A percentile compares a stretch with the other conserved stretches of the same genome.
Evolutionary conservation across 1,140 invertebrate species (phyloP).

Genomic region (Drosophila biarmipes): DNA sequence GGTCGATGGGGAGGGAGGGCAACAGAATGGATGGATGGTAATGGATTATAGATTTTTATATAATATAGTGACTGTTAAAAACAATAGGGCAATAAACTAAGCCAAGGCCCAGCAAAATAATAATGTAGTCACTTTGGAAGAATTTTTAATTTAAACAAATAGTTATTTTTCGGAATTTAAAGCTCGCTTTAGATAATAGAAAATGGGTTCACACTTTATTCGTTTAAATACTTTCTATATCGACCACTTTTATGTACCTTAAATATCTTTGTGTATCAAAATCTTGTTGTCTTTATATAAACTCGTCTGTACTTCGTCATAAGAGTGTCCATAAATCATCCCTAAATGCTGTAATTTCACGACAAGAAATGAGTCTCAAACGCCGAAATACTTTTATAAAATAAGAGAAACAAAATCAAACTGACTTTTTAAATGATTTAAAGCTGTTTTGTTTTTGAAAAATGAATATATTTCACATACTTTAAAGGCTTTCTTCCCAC

Average conservation of each 20-base stretch:
- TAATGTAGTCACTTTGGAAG: too few relatives aligned
- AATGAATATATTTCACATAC: too few relatives aligned
- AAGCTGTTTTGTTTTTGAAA: neutral
- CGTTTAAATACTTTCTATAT: too few relatives aligned
- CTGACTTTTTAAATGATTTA: neutral
- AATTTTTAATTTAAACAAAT: too few relatives aligned
- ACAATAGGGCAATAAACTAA: neutral
- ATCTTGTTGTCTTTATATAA: neutral
- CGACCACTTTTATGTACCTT: too few relatives aligned
- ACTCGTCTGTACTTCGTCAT: neutral
- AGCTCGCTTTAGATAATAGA: too few relatives aligned
- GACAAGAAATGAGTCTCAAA: neutral
- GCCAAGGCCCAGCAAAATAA: too few relatives aligned
- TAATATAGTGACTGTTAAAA: neutral
- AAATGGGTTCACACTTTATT: too few relatives aligned
- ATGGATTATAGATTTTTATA: neutral
- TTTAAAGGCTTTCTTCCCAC: neutral
- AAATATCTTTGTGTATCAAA: too few relatives aligned
- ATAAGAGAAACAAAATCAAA: neutral
- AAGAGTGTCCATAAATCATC: conserved; percentile 14
- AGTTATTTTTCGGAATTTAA: too few relatives aligned
- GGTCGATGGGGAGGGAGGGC: conserved; percentile 18
- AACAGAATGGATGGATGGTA: neutral
- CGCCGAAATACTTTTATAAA: neutral
- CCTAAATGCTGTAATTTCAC: conserved; percentile 13